A percentile compares a stretch with the other conserved stretches of the same genome.
Conservation (phyloP, 2,113 vertebrate genomes). For the Halcyon senegalensis region DNA sequence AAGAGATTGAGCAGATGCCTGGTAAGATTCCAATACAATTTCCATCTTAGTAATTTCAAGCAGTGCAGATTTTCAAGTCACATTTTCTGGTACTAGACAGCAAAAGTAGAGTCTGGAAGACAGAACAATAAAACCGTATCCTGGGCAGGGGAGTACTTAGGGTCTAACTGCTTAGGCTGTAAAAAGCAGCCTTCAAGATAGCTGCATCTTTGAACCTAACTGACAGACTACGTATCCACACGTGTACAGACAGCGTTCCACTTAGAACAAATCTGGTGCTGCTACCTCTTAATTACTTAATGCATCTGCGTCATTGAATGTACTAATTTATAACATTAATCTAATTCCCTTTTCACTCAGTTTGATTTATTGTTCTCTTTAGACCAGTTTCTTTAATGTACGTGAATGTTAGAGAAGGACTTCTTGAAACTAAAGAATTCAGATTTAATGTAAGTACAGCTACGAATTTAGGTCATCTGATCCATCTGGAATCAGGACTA, state of each 20-base stretch:
- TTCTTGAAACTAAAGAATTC: constrained; percentile 40
- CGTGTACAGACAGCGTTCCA: neutral
- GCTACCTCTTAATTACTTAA: neutral
- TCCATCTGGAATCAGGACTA: neutral
- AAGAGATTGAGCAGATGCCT: neutral
- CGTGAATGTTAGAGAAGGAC: neutral
- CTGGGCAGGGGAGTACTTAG: neutral
- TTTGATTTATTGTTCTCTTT: neutral
- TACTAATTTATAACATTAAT: neutral
- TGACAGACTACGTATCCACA: neutral
- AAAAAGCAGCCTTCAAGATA: neutral
- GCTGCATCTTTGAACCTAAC: neutral
- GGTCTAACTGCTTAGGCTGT: neutral
- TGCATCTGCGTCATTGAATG: neutral
- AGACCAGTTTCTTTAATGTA: constrained; percentile 47
- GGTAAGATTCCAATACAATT: constrained; percentile 12
- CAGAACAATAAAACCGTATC: neutral
- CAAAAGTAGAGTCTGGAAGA: neutral
- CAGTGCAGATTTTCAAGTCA: neutral
- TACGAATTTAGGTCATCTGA: neutral
- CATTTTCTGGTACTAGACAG: neutral
- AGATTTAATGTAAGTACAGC: constrained; percentile 41
- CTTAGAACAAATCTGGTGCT: neutral
- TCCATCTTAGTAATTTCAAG: neutral
- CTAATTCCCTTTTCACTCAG: neutral